phyloP scores from a whole-genome alignment of 2,797 vertebrate species.

The Brachymystax lenok region DNA sequence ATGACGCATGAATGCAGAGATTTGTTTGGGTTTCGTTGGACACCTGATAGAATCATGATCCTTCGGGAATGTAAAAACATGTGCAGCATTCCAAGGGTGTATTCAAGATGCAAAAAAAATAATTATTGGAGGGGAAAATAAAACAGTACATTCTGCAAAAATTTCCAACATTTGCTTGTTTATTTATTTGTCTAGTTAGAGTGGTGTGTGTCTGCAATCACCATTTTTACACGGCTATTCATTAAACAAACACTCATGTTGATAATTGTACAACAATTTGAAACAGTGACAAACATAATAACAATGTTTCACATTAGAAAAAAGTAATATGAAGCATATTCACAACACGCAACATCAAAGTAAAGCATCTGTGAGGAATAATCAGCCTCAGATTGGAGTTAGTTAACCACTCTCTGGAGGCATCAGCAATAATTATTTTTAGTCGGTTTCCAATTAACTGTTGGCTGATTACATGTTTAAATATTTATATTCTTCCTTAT shows the following conservation, averaged over 20 bases:
- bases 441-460: constrained; percentile 56
- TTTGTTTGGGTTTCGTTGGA: not conserved
- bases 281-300: not conserved
- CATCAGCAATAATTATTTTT: constrained; percentile 52
- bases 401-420: constrained; percentile 39
- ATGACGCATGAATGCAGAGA: not conserved
- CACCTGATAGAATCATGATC: not conserved
- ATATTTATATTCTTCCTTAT: constrained; percentile 40
- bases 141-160: no score
- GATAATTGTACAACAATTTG: not conserved
- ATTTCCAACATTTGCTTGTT: not conserved
- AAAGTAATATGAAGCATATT: constrained; percentile 3
- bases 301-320: not conserved
- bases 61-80: not conserved
- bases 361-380: constrained; percentile 16
- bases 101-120: not conserved
- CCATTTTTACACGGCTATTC: not conserved
- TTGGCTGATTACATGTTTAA: constrained; percentile 31
- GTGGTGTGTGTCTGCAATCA: not conserved
- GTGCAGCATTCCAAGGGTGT: not conserved
- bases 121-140: not conserved
- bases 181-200: not conserved
- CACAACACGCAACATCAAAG: constrained; percentile 19
- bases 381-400: constrained; percentile 21
- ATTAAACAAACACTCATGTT: not conserved